Evolutionary conservation across 2,797 vertebrate species (phyloP).

Genomic region (Lepidocolaptes lacrymiger): DNA sequence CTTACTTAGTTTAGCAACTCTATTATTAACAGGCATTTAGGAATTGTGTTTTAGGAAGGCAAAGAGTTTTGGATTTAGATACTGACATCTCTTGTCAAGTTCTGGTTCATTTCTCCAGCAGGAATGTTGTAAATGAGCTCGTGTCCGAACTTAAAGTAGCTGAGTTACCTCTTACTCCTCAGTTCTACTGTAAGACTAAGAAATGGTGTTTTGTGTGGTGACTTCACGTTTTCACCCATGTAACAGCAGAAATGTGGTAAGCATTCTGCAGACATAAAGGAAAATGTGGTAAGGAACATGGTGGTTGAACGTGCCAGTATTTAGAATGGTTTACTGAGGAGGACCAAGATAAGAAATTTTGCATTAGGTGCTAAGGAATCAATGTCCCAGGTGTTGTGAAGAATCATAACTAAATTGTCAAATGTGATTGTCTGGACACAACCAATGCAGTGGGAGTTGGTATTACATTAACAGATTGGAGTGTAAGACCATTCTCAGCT

Average conservation of each 20-base stretch:
- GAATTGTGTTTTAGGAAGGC: background rate
- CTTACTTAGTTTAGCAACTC: background rate
- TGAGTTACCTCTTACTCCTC: background rate
- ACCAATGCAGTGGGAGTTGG: background rate
- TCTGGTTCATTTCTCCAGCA: background rate
- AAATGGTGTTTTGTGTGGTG: background rate
- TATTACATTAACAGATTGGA: background rate
- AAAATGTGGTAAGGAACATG: background rate
- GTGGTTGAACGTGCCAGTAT: background rate
- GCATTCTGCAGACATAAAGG: background rate
- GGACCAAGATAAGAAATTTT: background rate
- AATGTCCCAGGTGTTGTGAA: accelerated
- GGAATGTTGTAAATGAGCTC: background rate
- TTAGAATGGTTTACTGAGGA: background rate
- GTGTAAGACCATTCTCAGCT: background rate
- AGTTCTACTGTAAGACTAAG: background rate
- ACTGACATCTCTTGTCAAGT: background rate
- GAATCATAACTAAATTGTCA: background rate
- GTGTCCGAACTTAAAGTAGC: background rate
- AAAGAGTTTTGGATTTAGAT: background rate
- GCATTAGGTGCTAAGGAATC: background rate
- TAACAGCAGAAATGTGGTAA: background rate
- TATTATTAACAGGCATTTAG: background rate
- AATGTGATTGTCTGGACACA: background rate
- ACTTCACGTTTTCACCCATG: background rate